phyloP scores from a whole-genome alignment of 2,113 vertebrate species.

The Daboia siamensis region DNA sequence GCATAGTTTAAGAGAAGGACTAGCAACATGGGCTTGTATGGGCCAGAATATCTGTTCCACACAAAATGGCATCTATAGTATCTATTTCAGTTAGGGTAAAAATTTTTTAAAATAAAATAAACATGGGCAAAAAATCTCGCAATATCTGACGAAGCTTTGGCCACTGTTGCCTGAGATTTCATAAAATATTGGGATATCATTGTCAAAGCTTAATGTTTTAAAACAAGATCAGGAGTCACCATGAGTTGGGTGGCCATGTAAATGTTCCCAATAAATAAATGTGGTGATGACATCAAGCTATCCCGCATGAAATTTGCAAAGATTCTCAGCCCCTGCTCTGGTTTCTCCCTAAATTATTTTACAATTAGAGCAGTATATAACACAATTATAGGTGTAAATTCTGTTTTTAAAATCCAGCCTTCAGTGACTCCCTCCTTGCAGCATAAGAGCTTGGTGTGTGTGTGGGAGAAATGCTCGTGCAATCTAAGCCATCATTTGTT shows the following conservation, averaged over 20 bases:
- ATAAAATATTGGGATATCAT: not conserved
- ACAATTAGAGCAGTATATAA: not conserved
- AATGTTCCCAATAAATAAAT: not conserved
- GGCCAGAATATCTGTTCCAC: not conserved
- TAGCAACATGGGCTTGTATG: not conserved
- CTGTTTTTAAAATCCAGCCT: not conserved
- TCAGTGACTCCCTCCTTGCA: not conserved
- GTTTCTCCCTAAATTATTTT: not conserved
- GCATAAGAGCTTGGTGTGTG: not conserved
- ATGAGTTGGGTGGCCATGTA: not conserved
- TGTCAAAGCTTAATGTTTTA: not conserved
- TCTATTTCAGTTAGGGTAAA: not conserved
- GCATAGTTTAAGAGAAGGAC: not conserved
- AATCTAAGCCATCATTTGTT: not conserved
- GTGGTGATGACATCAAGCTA: not conserved
- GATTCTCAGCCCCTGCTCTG: not conserved
- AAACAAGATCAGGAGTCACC: not conserved
- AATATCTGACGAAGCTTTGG: not conserved
- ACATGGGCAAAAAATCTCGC: not conserved
- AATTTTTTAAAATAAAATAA: not conserved
- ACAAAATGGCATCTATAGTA: not conserved
- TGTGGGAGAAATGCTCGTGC: not conserved
- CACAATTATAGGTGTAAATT: not conserved
- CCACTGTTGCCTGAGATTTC: not conserved
- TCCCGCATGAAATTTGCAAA: not conserved